These are phyloP conservation scores for Odontesthes bonariensis DNA, from an alignment of 2,113 vertebrate species.

Conservation along the genomic window DNA sequence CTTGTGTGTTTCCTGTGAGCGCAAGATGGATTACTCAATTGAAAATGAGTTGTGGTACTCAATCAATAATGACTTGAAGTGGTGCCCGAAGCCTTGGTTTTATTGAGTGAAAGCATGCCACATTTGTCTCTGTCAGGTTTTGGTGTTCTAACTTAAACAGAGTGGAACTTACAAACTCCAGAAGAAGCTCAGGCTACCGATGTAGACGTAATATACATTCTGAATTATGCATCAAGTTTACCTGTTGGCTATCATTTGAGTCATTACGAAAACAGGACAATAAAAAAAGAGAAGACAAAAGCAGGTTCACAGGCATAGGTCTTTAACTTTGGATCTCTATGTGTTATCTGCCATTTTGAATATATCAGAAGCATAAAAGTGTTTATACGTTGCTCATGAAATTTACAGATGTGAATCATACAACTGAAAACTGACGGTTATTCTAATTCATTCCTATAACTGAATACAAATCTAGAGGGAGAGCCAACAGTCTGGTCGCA, in stretches of 20 bases:
- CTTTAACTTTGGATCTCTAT: not conserved
- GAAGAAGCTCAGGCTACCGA: not conserved
- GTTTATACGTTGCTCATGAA: too few species aligned
- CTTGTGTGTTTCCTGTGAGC: not conserved
- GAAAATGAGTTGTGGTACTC: slow-evolving; percentile 12
- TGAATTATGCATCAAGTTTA: slow-evolving; percentile 40
- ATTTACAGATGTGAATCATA: not conserved
- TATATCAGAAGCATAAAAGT: not conserved
- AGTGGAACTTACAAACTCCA: slow-evolving; percentile 8
- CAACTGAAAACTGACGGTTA: not conserved
- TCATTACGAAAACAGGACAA: slow-evolving; percentile 29
- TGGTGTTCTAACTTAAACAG: slow-evolving; percentile 31
- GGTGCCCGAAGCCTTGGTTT: slow-evolving; percentile 44
- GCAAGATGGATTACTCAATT: slow-evolving; percentile 41
- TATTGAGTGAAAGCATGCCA: slow-evolving; percentile 42
- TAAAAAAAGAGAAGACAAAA: slow-evolving; percentile 11
- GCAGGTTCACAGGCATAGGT: too few species aligned
- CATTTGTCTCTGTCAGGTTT: slow-evolving; percentile 55
- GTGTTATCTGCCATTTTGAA: not conserved
- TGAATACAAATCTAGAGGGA: not conserved
- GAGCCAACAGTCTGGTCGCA: not conserved
- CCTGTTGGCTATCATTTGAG: slow-evolving; percentile 13
- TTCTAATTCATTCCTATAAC: not conserved
- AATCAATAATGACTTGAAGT: slow-evolving; percentile 22
- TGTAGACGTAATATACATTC: slow-evolving; percentile 35